Percentiles rank a stretch among this genome's conserved stretches.
These are phyloP conservation scores for Alfaro cultratus DNA, from an alignment of 2,797 vertebrate species.

Conservation along the genomic window DNA sequence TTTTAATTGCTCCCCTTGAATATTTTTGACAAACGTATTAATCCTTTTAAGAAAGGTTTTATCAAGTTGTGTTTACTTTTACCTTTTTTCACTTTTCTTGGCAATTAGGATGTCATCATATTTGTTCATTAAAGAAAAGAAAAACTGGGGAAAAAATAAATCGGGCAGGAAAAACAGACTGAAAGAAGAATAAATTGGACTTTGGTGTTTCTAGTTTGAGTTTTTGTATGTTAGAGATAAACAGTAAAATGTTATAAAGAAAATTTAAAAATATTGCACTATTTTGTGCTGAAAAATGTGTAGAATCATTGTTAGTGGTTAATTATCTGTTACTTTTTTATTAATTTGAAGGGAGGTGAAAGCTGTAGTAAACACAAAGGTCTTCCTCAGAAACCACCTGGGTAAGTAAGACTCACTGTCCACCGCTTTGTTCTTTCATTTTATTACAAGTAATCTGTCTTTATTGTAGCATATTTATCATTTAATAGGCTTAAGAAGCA, in stretches of 20 bases:
- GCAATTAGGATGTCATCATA: not conserved
- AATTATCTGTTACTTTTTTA: not conserved
- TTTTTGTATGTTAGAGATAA: not conserved
- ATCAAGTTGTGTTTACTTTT: not conserved
- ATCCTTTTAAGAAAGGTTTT: not conserved
- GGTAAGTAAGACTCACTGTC: not conserved
- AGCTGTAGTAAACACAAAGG: not conserved
- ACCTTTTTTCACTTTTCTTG: not conserved
- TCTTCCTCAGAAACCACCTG: not conserved
- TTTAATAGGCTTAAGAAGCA: not conserved
- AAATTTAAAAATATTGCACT: not conserved
- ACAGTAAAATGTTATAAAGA: not conserved
- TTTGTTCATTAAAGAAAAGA: not conserved
- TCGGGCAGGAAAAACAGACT: not conserved
- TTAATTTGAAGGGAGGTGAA: not conserved
- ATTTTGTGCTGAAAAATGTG: not conserved
- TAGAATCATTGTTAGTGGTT: not conserved
- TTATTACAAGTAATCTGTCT: not conserved
- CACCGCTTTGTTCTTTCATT: not conserved
- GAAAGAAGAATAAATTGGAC: not conserved
- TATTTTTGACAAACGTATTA: not conserved
- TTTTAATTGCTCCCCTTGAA: not conserved
- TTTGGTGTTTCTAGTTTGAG: not conserved
- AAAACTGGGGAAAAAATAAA: not conserved
- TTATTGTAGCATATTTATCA: not conserved